Percentiles rank a stretch among this genome's conserved stretches.
Conservation (phyloP, 2,797 vertebrate species). For the Rhabdophis nuchalis region DNA sequence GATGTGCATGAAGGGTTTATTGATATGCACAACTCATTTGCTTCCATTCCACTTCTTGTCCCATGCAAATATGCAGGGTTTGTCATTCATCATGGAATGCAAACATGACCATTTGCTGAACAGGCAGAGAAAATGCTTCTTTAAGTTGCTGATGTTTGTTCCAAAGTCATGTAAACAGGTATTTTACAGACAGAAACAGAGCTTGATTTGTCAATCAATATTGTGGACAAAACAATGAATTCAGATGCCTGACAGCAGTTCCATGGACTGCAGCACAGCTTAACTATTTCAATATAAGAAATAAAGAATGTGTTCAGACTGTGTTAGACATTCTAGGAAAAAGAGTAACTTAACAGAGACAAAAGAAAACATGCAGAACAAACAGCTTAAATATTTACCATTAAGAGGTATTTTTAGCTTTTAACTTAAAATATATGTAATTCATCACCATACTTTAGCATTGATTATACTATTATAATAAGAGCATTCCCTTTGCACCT, state of each 20-base stretch:
- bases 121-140: not conserved
- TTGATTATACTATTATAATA: constrained; percentile 15
- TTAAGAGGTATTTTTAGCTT: not conserved
- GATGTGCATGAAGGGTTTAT: not conserved
- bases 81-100: not conserved
- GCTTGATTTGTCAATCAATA: not conserved
- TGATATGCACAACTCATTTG: not conserved
- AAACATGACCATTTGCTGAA: not conserved
- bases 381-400: not conserved
- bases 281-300: not conserved
- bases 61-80: not conserved
- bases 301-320: not conserved
- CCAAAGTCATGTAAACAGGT: not conserved
- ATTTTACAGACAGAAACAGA: not conserved
- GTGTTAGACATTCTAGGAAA: not conserved
- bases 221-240: not conserved
- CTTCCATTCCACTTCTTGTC: not conserved
- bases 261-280: not conserved
- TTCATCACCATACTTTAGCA: constrained; percentile 34
- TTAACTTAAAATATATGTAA: constrained; percentile 16
- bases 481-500: accelerated
- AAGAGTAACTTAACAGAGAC: not conserved
- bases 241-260: not conserved
- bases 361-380: not conserved
- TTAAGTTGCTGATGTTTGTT: not conserved